Percentiles rank a stretch among this genome's conserved stretches.
Evolutionary conservation across 2,797 vertebrate genomes (phyloP).

Genomic region (Pangasius mekongensis): DNA sequence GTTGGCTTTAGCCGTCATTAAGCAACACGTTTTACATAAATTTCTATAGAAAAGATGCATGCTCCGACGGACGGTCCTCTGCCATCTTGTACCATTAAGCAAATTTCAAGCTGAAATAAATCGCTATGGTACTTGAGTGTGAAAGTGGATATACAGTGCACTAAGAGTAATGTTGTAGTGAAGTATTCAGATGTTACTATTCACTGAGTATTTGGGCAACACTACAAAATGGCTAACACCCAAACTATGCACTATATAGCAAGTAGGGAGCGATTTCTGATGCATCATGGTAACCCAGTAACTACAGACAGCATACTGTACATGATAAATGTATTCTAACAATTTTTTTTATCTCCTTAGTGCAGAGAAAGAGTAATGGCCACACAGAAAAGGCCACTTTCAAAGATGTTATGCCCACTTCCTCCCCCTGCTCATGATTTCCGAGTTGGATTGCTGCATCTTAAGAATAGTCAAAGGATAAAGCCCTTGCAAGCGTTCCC

Average conservation of each 20-base stretch:
- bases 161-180: background rate
- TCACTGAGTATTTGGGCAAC: background rate
- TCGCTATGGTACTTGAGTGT: background rate
- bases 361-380: slow-evolving; percentile 41
- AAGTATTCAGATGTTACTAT: background rate
- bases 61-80: background rate
- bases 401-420: slow-evolving; percentile 30
- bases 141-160: background rate
- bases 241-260: background rate
- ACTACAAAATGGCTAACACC: background rate
- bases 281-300: slow-evolving; percentile 2
- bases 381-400: slow-evolving; percentile 24
- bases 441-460: slow-evolving; percentile 8
- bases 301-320: background rate
- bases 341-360: background rate
- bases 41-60: background rate
- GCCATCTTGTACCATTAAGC: background rate
- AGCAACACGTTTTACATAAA: background rate
- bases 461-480: slow-evolving; percentile 44
- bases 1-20: background rate
- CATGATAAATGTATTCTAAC: background rate
- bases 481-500: slow-evolving; percentile 61
- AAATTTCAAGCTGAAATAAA: background rate
- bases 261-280: background rate
- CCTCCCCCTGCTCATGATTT: background rate